Evolutionary conservation across 2,888 invertebrate species (phyloP).

Genomic region (Beris chalybata): DNA sequence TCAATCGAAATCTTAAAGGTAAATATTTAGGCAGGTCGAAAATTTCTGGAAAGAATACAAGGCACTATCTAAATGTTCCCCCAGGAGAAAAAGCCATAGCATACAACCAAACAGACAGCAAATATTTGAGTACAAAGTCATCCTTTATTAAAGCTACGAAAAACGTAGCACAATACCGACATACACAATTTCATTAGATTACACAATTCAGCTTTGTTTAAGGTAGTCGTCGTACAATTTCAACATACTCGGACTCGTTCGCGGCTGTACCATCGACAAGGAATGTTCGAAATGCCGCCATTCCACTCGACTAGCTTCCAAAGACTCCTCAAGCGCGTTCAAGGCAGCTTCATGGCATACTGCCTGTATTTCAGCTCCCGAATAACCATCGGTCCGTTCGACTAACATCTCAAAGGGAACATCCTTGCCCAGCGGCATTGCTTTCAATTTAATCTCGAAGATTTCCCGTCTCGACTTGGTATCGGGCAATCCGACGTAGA

Average conservation of each 20-base stretch:
- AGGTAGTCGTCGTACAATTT: constrained; percentile 72
- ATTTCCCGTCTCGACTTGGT: constrained; percentile 77
- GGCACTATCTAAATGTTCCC: no score
- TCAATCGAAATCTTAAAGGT: no score
- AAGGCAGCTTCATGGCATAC: constrained; percentile 92
- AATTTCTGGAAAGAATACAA: no score
- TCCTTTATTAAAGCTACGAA: no score
- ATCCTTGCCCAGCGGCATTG: constrained; percentile 71
- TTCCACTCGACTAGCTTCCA: constrained; percentile 65
- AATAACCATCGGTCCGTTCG: constrained; percentile 74
- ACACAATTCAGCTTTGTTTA: constrained; percentile 45
- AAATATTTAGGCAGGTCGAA: no score
- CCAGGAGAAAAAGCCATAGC: no score
- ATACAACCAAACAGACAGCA: no score
- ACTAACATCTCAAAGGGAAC: constrained; percentile 71
- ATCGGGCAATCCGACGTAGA: constrained; percentile 93
- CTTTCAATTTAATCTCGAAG: constrained; percentile 72
- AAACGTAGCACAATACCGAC: no score
- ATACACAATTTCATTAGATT: no score
- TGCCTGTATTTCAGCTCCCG: constrained; percentile 91
- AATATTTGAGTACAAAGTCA: no score
- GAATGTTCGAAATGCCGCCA: constrained; percentile 75
- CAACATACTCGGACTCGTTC: constrained; percentile 73
- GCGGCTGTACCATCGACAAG: constrained; percentile 70
- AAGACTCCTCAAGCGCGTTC: constrained; percentile 75